Evolutionary conservation across 2,113 vertebrate species (phyloP).

Genomic region (Pelvicachromis taeniatus): DNA sequence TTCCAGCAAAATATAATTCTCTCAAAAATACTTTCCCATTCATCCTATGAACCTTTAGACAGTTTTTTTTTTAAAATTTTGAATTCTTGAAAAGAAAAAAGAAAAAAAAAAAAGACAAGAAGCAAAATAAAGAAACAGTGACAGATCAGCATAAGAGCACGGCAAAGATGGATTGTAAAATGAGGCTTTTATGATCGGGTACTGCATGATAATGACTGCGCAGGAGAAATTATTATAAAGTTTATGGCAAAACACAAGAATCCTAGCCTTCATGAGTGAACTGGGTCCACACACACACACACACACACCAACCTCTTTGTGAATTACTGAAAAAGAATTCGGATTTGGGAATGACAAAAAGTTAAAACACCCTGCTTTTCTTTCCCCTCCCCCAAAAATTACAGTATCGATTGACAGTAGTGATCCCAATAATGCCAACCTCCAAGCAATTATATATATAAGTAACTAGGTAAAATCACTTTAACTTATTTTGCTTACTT

Average conservation of each 20-base stretch:
- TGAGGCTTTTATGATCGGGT: slow-evolving; percentile 32
- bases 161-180: slow-evolving; percentile 53
- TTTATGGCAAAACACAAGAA: background rate
- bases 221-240: background rate
- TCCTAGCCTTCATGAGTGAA: background rate
- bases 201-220: background rate
- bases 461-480: background rate
- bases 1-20: slow-evolving; percentile 99
- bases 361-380: background rate
- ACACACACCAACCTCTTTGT: background rate
- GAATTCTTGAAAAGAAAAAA: slow-evolving; percentile 66
- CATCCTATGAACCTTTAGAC: slow-evolving; percentile 94
- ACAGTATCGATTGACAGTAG: background rate
- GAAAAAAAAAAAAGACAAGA: slow-evolving; percentile 46
- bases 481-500: background rate
- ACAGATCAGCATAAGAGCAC: slow-evolving; percentile 54
- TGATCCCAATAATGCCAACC: background rate
- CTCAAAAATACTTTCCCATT: slow-evolving; percentile 99
- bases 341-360: background rate
- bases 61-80: slow-evolving; percentile 81
- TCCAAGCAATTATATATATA: background rate
- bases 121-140: slow-evolving; percentile 85
- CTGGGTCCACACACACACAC: background rate
- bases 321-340: background rate
- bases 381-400: background rate